Evolutionary conservation across 1,140 invertebrate species (phyloP), one percentile per base, ranked within the genome.

Genomic region (Teleogryllus occipitalis): DNA sequence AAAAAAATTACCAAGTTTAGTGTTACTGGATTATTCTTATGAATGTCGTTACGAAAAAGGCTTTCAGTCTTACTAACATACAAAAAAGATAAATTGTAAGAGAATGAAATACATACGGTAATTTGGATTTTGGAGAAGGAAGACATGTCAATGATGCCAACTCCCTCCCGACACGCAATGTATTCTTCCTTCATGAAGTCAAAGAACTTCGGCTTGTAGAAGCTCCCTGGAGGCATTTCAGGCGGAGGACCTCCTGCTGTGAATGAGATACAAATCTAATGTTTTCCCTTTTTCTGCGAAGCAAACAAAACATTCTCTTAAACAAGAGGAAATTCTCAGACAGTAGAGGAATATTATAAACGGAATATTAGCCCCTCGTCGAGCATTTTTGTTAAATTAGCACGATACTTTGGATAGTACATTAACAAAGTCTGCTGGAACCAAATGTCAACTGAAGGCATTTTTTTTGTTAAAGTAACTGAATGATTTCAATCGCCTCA

Each of bases 121-220:
- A 96, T 89, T 87, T 94, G 91, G 82, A 95, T 91, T 86, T 96
- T 96, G 39, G 93, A 92, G 87, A 95, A 96, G 10, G 93, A 95
- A 49, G 93, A 94, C 91, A 96, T 95, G 85, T 96, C 95, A 81
- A 95, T 91, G 54, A 96, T 88, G 81, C 93, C 93, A 48, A 95
- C 93, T 49, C 91, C 88, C 87, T 95, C 93, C 78, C 92, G 87
- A 83, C 93, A 95, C 7, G 94, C 93, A 83, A 90, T 86, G 87
- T 95, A 96, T 85, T 96, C 95, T 82, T 91, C 88, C 82, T 89
- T 87, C 82, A 94, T 92, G 82, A 89, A 89, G 81, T 93, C 89
- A 85, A 95, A 95, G 89, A 94, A 96, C 74, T 88, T 87, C 27
- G 93, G 94, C 84, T 95, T 94, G 80, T 88, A 90, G 84, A 89